These are phyloP conservation scores for Gallinago paraguaiae DNA, from an alignment of 2,113 vertebrate species.

Conservation along the genomic window DNA sequence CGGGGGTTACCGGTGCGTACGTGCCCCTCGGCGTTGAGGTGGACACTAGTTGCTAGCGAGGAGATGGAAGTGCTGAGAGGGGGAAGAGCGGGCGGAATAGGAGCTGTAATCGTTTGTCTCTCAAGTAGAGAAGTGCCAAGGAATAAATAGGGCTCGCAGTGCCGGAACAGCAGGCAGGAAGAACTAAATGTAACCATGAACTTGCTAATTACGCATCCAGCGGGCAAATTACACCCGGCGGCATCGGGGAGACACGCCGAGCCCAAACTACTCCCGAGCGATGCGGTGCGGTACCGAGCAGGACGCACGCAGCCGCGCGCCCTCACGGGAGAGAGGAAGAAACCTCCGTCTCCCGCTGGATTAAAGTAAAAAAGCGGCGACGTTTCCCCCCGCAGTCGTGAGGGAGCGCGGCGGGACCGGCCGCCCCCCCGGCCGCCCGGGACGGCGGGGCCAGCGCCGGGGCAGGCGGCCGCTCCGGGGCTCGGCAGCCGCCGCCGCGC, in stretches of 20 bases:
- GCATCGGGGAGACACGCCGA: not conserved
- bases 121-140: not conserved
- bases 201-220: not conserved
- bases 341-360: not conserved
- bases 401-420: not conserved
- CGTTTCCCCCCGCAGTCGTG: not conserved
- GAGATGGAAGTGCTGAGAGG: not conserved
- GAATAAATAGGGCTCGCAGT: not conserved
- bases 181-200: not conserved
- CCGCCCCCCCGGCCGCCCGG: not conserved
- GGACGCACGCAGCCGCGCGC: not conserved
- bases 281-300: not conserved
- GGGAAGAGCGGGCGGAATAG: not conserved
- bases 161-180: slow-evolving; percentile 13
- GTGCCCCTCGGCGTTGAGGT: not conserved
- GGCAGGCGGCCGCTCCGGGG: not conserved
- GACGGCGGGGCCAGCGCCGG: not conserved
- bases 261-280: not conserved
- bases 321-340: not conserved
- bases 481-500: not conserved
- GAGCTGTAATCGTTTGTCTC: not conserved
- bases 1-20: too few species aligned
- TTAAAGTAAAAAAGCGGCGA: not conserved
- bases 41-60: slow-evolving; percentile 47
- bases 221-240: not conserved